A percentile compares a stretch with the other conserved stretches of the same genome.
Evolutionary conservation across 2,888 invertebrate genomes (phyloP).

Genomic region (Macrosoma leucophasiata): DNA sequence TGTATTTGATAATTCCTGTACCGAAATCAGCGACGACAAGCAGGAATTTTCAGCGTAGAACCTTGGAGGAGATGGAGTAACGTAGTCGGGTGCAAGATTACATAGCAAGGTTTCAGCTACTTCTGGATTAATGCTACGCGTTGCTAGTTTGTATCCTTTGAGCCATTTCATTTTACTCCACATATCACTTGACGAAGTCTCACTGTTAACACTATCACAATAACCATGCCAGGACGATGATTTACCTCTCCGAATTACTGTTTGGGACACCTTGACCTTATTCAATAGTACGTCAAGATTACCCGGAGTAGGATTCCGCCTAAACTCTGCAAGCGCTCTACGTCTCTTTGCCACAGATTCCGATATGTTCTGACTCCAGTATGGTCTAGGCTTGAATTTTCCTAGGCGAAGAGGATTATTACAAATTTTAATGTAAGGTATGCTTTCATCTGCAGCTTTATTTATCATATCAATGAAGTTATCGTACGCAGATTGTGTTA

Average conservation of each 20-base stretch:
- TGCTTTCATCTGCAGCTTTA: constrained; percentile 1
- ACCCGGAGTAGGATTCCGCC: too few species aligned
- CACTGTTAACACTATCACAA: constrained; percentile 11
- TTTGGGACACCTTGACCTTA: too few species aligned
- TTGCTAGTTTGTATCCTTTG: constrained; percentile 9
- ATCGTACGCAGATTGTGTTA: not conserved
- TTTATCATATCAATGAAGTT: not conserved
- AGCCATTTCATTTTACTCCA: constrained; percentile 23
- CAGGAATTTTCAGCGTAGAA: not conserved
- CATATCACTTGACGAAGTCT: constrained; percentile 7
- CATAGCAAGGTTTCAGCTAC: too few species aligned
- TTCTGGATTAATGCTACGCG: too few species aligned
- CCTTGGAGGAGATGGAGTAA: too few species aligned
- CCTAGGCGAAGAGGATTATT: not conserved
- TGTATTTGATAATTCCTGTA: not conserved
- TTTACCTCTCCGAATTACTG: constrained; percentile 9
- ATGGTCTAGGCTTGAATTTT: constrained; percentile 3
- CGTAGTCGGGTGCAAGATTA: too few species aligned
- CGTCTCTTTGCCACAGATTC: too few species aligned
- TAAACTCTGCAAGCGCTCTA: too few species aligned
- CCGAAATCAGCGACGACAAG: not conserved
- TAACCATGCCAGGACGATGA: constrained; percentile 8
- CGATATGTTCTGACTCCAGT: too few species aligned
- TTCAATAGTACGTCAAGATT: too few species aligned
- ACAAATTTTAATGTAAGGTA: constrained; percentile 1